A percentile compares a stretch with the other conserved stretches of the same genome.
Evolutionary conservation across 2,888 invertebrate species (phyloP).

Genomic region (Endomychus coccineus): DNA sequence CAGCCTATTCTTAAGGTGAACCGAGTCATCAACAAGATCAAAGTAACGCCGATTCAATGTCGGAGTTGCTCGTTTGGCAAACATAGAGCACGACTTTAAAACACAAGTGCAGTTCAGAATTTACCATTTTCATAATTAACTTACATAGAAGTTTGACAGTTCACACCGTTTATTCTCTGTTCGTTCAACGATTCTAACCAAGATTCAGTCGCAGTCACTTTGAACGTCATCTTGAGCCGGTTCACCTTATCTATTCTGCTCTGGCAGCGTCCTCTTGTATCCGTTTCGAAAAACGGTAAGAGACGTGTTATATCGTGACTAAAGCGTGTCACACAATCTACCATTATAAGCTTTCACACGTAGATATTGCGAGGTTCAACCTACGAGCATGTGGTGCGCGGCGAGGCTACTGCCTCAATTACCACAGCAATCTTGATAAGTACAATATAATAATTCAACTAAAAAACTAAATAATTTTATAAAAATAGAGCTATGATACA

Average conservation of each 20-base stretch:
- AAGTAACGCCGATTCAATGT: no score
- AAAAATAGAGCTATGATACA: conserved; percentile 24
- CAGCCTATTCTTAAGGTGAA: no score
- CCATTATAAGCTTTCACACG: conserved; percentile 18
- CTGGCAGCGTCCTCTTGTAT: conserved; percentile 36
- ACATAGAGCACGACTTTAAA: no score
- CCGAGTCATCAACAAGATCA: no score
- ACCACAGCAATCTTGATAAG: conserved; percentile 22
- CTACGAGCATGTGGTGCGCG: conserved; percentile 30
- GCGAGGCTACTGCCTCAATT: conserved; percentile 10
- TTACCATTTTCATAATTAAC: no score
- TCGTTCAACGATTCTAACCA: no score
- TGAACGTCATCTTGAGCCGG: no score
- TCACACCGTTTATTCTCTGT: no score
- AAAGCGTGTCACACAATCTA: conserved; percentile 5
- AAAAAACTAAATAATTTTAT: conserved; percentile 18
- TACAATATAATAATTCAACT: conserved; percentile 20
- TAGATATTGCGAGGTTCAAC: conserved; percentile 40
- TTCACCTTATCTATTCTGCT: no score
- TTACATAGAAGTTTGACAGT: conserved; percentile 39
- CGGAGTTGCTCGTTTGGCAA: no score
- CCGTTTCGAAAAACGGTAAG: conserved; percentile 41
- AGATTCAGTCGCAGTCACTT: no score
- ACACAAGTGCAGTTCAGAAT: no score
- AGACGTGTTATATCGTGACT: conserved; percentile 27